Conservation (phyloP, 23 tunicate species). For the Oikopleura dioica region DNA sequence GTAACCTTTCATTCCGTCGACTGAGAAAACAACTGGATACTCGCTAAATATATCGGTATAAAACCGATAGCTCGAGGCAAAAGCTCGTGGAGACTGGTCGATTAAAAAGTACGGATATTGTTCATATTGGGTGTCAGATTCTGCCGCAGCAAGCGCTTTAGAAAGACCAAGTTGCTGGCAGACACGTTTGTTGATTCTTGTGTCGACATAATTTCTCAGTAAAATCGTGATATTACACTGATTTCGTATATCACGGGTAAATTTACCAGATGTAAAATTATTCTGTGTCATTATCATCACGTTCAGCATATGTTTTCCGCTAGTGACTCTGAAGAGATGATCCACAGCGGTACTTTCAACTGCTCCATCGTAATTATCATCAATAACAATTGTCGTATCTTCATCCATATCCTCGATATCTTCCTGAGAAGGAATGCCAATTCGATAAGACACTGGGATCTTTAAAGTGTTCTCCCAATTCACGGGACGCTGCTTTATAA, state of each 20-base stretch:
- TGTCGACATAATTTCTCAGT: background rate
- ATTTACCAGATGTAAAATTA: background rate
- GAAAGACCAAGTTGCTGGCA: background rate
- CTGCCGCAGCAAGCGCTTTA: background rate
- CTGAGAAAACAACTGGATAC: background rate
- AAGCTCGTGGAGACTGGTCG: conserved; percentile 2
- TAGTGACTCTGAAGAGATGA: background rate
- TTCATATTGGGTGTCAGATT: background rate
- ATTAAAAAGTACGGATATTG: conserved; percentile 5
- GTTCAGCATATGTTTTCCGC: background rate
- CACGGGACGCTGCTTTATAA: background rate
- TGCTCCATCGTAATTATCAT: conserved; percentile 1
- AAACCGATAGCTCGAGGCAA: background rate
- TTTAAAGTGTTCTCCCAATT: background rate
- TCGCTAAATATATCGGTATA: background rate
- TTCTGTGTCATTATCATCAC: conserved; percentile 8
- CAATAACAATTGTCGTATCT: too few species aligned
- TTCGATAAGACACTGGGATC: background rate
- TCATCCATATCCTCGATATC: too few species aligned
- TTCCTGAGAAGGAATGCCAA: background rate
- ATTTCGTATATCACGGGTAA: background rate
- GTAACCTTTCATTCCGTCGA: conserved; percentile 6
- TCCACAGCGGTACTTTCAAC: background rate
- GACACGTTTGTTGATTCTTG: background rate
- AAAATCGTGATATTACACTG: background rate